phyloP scores from a whole-genome alignment of 2,888 invertebrate species.

The Drosophila histrio region DNA sequence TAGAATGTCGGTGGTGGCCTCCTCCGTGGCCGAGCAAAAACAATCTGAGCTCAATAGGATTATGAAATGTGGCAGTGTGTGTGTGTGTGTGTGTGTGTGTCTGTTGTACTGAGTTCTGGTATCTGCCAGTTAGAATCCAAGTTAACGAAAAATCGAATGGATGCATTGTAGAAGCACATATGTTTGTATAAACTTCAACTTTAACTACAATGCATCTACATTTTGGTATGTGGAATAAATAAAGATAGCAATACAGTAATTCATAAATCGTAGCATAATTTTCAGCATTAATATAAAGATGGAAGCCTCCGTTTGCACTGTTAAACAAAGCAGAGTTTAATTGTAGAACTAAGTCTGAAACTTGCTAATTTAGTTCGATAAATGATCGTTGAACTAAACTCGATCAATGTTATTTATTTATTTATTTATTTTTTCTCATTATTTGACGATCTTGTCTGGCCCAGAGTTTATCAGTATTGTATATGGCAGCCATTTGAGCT shows the following conservation, averaged over 20 bases:
- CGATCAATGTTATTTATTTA: too few relatives aligned
- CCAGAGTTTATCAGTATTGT: not conserved
- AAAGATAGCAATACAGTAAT: too few relatives aligned
- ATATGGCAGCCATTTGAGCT: too few relatives aligned
- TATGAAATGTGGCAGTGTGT: constrained; percentile 46
- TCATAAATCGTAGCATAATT: not conserved
- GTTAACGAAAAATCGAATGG: constrained; percentile 16
- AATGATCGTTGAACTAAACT: too few relatives aligned
- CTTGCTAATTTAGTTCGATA: too few relatives aligned
- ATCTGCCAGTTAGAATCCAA: constrained; percentile 28
- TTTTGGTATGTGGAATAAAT: too few relatives aligned
- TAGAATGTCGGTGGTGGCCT: constrained; percentile 53
- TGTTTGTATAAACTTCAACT: not conserved
- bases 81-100: not conserved
- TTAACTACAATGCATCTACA: too few relatives aligned
- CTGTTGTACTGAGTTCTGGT: constrained; percentile 5
- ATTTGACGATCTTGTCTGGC: too few relatives aligned
- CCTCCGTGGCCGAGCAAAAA: constrained; percentile 49
- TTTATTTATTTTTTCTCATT: too few relatives aligned
- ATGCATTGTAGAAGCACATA: constrained; percentile 2
- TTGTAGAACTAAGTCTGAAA: too few relatives aligned
- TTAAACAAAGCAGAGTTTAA: too few relatives aligned
- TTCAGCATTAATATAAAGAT: not conserved
- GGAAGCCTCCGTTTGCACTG: too few relatives aligned
- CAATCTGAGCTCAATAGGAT: constrained; percentile 56